Conservation (phyloP, 2,113 vertebrate species). For the Gobius niger region DNA sequence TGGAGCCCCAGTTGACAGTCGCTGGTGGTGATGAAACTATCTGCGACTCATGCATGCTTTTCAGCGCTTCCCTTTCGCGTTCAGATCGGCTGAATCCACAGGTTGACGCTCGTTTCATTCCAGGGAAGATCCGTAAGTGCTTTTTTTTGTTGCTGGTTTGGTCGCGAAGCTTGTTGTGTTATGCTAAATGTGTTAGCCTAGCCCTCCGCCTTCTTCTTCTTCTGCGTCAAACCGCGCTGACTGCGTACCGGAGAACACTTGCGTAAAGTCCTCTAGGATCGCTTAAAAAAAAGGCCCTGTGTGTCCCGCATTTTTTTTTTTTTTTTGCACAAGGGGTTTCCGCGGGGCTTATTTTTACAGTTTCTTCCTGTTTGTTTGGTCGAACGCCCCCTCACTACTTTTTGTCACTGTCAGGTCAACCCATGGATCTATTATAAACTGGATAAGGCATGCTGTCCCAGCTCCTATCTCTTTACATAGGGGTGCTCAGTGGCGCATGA, state of each 20-base stretch:
- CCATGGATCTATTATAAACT: too few species aligned
- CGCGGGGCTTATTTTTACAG: conserved; percentile 13
- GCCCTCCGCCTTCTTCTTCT: conserved; percentile 13
- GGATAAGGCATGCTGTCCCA: too few species aligned
- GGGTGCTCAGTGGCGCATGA: too few species aligned
- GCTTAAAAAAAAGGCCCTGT: neutral
- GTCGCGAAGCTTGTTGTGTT: conserved; percentile 28
- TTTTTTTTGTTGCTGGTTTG: neutral
- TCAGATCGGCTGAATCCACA: neutral
- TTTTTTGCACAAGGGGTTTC: neutral
- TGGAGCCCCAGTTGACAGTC: conserved; percentile 6
- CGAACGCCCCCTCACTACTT: conserved; percentile 55
- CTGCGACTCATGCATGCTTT: neutral
- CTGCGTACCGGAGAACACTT: conserved; percentile 7
- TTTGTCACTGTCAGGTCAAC: neutral
- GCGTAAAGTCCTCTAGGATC: neutral
- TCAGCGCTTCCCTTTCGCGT: rapidly evolving
- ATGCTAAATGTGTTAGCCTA: conserved; percentile 24
- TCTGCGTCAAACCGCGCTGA: conserved; percentile 27
- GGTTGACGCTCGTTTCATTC: rapidly evolving
- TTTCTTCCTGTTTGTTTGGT: conserved; percentile 68
- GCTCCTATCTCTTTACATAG: too few species aligned
- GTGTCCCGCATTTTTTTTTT: neutral
- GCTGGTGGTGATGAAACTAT: neutral
- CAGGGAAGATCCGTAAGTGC: conserved; percentile 21